Conservation (phyloP, 2,888 invertebrate genomes). For the Morpho achilles region DNA sequence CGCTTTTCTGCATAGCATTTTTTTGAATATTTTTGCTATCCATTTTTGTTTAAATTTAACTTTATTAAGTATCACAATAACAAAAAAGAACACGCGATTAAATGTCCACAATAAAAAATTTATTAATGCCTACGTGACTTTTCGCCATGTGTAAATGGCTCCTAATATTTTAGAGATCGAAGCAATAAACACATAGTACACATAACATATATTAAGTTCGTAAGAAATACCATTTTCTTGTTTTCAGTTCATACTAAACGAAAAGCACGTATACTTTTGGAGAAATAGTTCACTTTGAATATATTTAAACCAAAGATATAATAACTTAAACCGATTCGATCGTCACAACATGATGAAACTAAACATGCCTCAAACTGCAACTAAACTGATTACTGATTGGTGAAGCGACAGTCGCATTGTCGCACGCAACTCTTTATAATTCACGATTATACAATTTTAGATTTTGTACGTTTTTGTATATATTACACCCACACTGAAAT, state of each 20-base stretch:
- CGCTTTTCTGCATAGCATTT: slow-evolving; percentile 75
- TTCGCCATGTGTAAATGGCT: slow-evolving; percentile 76
- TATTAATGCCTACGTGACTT: slow-evolving; percentile 71
- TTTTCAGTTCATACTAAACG: neutral
- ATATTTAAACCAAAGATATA: slow-evolving; percentile 1
- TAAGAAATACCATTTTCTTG: slow-evolving; percentile 20
- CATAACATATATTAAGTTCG: slow-evolving; percentile 10
- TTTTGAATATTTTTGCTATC: slow-evolving; percentile 73
- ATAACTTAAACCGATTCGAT: slow-evolving; percentile 1
- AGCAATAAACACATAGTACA: slow-evolving; percentile 21
- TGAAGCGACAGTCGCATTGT: slow-evolving; percentile 10
- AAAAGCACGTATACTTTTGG: neutral
- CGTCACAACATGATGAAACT: slow-evolving; percentile 11
- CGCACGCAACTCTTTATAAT: slow-evolving; percentile 3
- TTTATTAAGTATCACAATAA: slow-evolving; percentile 18
- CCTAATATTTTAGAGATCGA: slow-evolving; percentile 39
- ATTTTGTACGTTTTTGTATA: too few relatives aligned
- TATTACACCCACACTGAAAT: too few relatives aligned
- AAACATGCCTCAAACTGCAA: slow-evolving; percentile 3
- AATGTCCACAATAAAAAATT: slow-evolving; percentile 18
- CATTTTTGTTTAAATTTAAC: slow-evolving; percentile 41
- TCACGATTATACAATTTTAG: neutral
- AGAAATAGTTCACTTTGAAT: neutral
- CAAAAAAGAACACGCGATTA: slow-evolving; percentile 13
- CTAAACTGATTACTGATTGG: slow-evolving; percentile 14